phyloP scores from a whole-genome alignment of 2,113 vertebrate genomes.

The Mustela lutreola region DNA sequence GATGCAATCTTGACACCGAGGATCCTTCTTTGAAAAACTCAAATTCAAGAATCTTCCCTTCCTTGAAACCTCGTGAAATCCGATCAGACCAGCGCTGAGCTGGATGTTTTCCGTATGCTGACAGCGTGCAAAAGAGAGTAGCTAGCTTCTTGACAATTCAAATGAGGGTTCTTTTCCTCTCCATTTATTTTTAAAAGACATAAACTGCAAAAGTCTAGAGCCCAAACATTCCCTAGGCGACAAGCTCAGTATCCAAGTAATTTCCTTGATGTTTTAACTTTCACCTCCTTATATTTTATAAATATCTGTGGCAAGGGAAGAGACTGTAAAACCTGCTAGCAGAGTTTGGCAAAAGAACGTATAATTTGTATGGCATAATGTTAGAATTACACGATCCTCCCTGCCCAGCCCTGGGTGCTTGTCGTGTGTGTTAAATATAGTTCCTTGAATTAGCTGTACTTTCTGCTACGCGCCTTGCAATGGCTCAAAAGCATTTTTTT shows the following conservation, averaged over 20 bases:
- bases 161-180: conserved; percentile 80
- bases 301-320: conserved; percentile 86
- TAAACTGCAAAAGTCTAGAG: conserved; percentile 84
- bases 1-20: conserved; percentile 18
- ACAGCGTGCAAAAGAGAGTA: conserved; percentile 61
- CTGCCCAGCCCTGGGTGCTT: conserved; percentile 84
- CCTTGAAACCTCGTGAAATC: conserved; percentile 77
- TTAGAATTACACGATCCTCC: conserved; percentile 84
- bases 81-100: conserved; percentile 66
- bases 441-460: conserved; percentile 85
- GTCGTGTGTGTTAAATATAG: conserved; percentile 84
- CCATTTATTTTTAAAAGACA: conserved; percentile 84
- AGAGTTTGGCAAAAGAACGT: conserved; percentile 85
- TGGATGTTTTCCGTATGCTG: conserved; percentile 67
- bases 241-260: conserved; percentile 83
- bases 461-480: conserved; percentile 83
- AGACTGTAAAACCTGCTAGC: conserved; percentile 85
- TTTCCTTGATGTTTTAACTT: conserved; percentile 84
- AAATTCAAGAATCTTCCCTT: conserved; percentile 55
- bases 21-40: conserved; percentile 21
- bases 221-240: conserved; percentile 81
- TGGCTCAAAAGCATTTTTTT: conserved; percentile 72
- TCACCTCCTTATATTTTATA: conserved; percentile 86
- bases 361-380: conserved; percentile 86
- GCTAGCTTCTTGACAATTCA: conserved; percentile 78